Percentiles rank a stretch among this genome's conserved stretches.
These are phyloP conservation scores for Gonioctena quinquepunctata DNA, from an alignment of 1,140 invertebrate species.

Conservation along the genomic window DNA sequence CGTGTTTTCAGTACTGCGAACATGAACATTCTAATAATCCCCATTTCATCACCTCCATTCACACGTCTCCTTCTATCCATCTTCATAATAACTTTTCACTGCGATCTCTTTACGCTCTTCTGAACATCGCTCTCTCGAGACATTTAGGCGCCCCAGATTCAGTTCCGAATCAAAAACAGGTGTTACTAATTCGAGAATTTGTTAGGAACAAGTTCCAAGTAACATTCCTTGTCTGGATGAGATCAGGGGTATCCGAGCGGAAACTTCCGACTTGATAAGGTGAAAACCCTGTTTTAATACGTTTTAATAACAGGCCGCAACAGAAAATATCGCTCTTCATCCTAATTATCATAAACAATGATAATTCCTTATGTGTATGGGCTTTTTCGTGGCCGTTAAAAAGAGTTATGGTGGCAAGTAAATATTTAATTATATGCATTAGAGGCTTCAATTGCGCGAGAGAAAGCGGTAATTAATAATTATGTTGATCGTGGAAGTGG, in stretches of 20 bases:
- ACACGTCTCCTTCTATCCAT: not conserved
- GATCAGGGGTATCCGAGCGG: not conserved
- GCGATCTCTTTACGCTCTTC: not conserved
- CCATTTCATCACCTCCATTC: not conserved
- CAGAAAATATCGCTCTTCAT: not conserved
- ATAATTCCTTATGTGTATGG: not conserved
- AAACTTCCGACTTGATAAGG: not conserved
- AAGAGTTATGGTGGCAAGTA: not conserved
- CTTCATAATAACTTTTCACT: not conserved
- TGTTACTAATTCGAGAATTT: not conserved
- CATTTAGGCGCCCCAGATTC: too few relatives aligned
- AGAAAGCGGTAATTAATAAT: not conserved
- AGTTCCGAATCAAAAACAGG: not conserved
- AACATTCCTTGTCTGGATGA: not conserved
- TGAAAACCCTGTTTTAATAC: not conserved
- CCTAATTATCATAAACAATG: not conserved
- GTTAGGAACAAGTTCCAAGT: not conserved
- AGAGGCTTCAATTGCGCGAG: not conserved
- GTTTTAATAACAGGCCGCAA: not conserved
- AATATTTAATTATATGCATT: not conserved
- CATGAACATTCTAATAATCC: too few relatives aligned
- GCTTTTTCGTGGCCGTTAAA: not conserved
- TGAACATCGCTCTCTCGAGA: not conserved
- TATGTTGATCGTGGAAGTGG: not conserved
- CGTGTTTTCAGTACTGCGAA: too few relatives aligned